Evolutionary conservation across 2,797 vertebrate genomes (phyloP), one percentile per base, ranked within the genome.

Genomic region (Oreonectes daqikongensis): DNA sequence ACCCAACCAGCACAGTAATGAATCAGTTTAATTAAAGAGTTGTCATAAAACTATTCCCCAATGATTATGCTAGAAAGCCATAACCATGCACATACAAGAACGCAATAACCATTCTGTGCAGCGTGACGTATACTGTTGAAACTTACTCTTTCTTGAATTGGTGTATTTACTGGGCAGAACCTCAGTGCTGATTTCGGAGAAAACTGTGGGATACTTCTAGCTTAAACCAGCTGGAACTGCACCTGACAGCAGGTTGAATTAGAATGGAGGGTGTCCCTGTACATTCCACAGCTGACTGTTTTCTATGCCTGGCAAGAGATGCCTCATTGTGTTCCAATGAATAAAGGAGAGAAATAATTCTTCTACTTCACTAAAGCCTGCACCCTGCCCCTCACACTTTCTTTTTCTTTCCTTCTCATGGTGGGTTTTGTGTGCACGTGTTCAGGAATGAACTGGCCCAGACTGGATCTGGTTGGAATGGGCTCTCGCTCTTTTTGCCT

Each of bases 391-490:
- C 44, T 48, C 18, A 50, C 53, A 38, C 73, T 81, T 50, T 24
- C 65, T 69, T 44, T 10, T 1, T 15, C 67, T 69, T 30, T 65
- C 22, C 53, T 59, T 53, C 69, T 61, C 46, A 63, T 60, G 79
- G 80, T 84, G 30, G 20, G 88, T 82, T 92, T 87, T 90, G 88
- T 87, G 79, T 84, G 82, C 84, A 77, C 79, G 28, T 83, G 66
- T 74, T 63, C 81, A 84, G 90, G 84, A 89, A 89, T 84, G 85
- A 86, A 90, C 92, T 91, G 91, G 92, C 87, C 91, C 90, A 91
- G 90, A 89, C 92, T 92, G 92, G 91, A 92, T 93, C 87, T 81
- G 85, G 86, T 87, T 89, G 89, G 87, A 72, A 42, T 24, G 65
- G 40, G 7, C 44, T 55, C 24, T 69, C 12, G 6, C 46, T 66